These are phyloP conservation scores for Suricata suricatta DNA, from an alignment of 2,113 vertebrate species.

Conservation along the genomic window DNA sequence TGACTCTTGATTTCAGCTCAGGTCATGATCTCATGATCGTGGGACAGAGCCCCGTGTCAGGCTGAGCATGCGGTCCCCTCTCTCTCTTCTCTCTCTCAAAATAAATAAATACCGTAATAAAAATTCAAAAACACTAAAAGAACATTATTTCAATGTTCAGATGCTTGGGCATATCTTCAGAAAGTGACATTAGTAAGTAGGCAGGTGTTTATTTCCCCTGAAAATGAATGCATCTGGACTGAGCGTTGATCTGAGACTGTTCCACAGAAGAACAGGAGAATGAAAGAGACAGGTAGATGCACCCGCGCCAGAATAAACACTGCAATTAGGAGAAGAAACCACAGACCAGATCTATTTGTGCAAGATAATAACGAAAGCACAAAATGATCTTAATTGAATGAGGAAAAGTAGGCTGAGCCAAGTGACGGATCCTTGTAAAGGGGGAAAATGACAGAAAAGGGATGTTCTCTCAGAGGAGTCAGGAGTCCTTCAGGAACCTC, in stretches of 20 bases:
- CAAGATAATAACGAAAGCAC: rapidly evolving
- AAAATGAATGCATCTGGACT: not conserved
- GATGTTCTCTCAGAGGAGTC: not conserved
- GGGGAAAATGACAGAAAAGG: too few species aligned
- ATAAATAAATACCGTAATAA: not conserved
- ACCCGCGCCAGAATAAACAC: rapidly evolving
- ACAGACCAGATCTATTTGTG: rapidly evolving
- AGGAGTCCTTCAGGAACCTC: not conserved
- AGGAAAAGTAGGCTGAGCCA: not conserved
- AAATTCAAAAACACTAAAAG: not conserved
- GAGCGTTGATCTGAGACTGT: not conserved
- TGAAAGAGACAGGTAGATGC: rapidly evolving
- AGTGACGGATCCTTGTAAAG: rapidly evolving
- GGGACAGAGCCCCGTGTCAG: too few species aligned
- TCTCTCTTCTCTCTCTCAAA: too few species aligned
- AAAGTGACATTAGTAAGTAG: not conserved
- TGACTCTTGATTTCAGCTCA: too few species aligned
- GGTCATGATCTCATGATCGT: too few species aligned
- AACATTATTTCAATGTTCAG: not conserved
- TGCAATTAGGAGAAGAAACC: not conserved
- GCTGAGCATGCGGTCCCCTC: too few species aligned
- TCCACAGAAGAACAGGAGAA: not conserved
- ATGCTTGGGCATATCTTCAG: not conserved
- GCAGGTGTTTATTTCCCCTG: not conserved
- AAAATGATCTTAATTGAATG: not conserved